Base-by-base conservation (phyloP, 2,888 invertebrate species). In the Pegoplata infirma region DNA sequence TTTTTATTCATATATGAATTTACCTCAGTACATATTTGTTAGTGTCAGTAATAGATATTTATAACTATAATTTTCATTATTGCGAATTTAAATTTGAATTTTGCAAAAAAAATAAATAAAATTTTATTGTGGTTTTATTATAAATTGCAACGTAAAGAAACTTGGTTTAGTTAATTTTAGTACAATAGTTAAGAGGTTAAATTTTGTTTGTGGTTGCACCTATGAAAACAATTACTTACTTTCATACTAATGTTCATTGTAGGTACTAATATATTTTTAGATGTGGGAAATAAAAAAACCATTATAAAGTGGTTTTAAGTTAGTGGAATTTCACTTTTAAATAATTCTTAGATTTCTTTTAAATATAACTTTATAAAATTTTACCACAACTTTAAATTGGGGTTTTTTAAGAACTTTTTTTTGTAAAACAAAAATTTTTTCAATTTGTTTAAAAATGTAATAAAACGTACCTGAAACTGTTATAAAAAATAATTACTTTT, bases 391-490 rank as follows among this genome's bases (percentile, higher is more conserved):
- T 12, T 1, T 12, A n/a, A 40, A 40, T 40, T 12, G 32, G n/a
- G n/a, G n/a, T n/a, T n/a, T n/a, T n/a, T n/a, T n/a, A n/a, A n/a
- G n/a, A n/a, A n/a, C n/a, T 25, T 25, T 25, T 25, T 25, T 25
- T 25, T 25, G 25, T 25, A n/a, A n/a, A n/a, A n/a, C n/a, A n/a
- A n/a, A n/a, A n/a, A n/a, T 25, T 25, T 25, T n/a, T 12, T 40
- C 36, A 40, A 25, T 5, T 25, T n/a, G 12, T 40, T 40, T 3
- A n/a, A 14, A 51, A 40, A 40, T 10, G 53, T 53, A 25, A 53
- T 25, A 53, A 53, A 53, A 53, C 14, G 53, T 53, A 23, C 51
- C 23, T n/a, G 21, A 23, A 51, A 51, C n/a, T 23, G 53, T 25
- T 25, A 25, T 25, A n/a, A 12, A 53, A 53, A 25, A 53, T 25